Base-by-base conservation (phyloP, 2,113 vertebrate species). In the Trichechus manatus region DNA sequence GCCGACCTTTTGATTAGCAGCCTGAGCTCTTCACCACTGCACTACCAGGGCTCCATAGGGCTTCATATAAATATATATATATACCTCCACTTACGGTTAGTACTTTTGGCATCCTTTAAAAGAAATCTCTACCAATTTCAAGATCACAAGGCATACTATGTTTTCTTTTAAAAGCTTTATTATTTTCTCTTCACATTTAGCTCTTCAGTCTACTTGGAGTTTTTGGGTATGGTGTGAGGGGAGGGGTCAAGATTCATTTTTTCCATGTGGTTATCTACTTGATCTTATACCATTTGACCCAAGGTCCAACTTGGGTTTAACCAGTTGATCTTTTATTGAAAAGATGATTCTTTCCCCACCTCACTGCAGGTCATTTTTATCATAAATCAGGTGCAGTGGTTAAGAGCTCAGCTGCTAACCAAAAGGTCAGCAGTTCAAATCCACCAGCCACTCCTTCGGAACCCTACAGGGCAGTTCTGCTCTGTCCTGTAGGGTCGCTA, bases 121-220 rank as follows among this genome's bases (percentile, higher is more conserved):
- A 33, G 88, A 92, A 92, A 77, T 68, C 44, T 56, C 87, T 74
- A 42, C 50, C 56, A 66, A 42, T 89, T 83, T 68, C 31, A 72
- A 74, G 39, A 25, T 70, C 50, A 87, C 19, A 64, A 63, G 29
- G 2, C 63, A 4, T 75, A 87, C 47, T 82, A 6, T n/a, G 22
- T 90, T 93, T 74, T 85, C n/a, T 79, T 81, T 56, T 74, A 25
- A 36, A 83, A 95, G 25, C 72, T 92, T 47, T 93, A 68, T 88
- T 47, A 47, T 33, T 47, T 77, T 23, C 3, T 17, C 75, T 88
- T 92, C 39, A 66, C 31, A 29, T 83, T 88, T 83, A 81, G 56
- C 7, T 59, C 42, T 75, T 87, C 31, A 88, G 17, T 83, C 44
- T 88, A 36, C 68, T 31, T 88, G 19, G 89, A 77, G 63, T 88